Evolutionary conservation across 2,113 vertebrate genomes (phyloP), one percentile per base, ranked within the genome.

Genomic region (Boleophthalmus pectinirostris): DNA sequence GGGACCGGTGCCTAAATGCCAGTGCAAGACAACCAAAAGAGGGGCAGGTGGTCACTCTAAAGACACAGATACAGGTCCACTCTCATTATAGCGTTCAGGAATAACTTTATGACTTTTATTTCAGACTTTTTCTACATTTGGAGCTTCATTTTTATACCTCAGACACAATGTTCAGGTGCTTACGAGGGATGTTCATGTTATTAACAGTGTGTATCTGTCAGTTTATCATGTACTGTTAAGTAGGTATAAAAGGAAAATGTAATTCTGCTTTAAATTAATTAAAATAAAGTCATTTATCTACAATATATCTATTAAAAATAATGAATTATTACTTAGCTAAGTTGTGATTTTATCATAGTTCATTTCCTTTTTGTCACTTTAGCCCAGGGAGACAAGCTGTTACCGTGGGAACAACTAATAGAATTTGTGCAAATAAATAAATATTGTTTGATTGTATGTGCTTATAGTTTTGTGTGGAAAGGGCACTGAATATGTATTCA

Each of bases 111-210:
- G 18, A 53, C 18, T 53, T 53, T 23, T 57, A 21, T 21, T 23
- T 57, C 56, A 25, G 23, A 58, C 23, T 58, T 82, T 58, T 60
- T 75, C 47, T 66, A 60, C 76, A 81, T 70, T 84, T 66, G 53
- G 60, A 75, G 83, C 38, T 74, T 73, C 47, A 87, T 6, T 83
- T 86, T 78, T 87, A 91, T 91, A 93, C 91, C 91, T 92, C 92
- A 90, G 80, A 82, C 88, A 79, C 64, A 79, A 73, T 68, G 79
- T 86, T 77, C 72, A 78, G 57, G 81, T 86, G 84, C 90, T 91
- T 88, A 72, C 61, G 71, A 54, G 43, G 66, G 56, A 29, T 66
- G 20, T 43, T 64, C 56, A 64, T 64, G 29, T 21, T 35, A 43
- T 79, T 60, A 58, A 23, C 29, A 71, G 23, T 76, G 46, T 67